These are phyloP conservation scores for Tachysurus vachellii DNA, from an alignment of 2,113 vertebrate genomes.

Conservation along the genomic window DNA sequence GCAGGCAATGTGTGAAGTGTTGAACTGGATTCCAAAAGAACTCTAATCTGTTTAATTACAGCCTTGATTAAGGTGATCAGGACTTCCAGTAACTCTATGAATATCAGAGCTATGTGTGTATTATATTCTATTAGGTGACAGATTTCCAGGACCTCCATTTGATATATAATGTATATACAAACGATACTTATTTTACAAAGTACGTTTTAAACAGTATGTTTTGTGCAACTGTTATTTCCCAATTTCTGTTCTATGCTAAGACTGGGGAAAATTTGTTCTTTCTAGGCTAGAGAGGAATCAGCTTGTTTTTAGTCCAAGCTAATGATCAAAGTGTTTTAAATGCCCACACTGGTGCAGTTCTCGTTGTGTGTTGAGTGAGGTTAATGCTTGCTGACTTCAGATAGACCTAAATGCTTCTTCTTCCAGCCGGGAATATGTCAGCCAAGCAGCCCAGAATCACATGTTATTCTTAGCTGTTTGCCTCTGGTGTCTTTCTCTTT, in stretches of 20 bases:
- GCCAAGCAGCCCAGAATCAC: constrained; percentile 31
- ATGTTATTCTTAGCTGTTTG: constrained; percentile 51
- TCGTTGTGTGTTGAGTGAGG: constrained; percentile 36
- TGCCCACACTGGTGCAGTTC: constrained; percentile 18
- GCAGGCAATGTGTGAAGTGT: background rate
- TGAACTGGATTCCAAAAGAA: background rate
- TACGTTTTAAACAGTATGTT: background rate
- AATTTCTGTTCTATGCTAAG: background rate
- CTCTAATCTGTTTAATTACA: background rate
- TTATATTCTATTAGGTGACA: background rate
- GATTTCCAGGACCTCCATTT: background rate
- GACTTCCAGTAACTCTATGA: background rate
- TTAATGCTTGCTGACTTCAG: constrained; percentile 48
- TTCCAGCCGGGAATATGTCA: constrained; percentile 48
- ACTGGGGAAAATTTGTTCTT: background rate
- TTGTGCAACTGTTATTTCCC: background rate
- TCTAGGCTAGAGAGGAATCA: background rate
- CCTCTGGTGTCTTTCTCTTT: constrained; percentile 46
- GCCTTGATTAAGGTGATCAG: background rate
- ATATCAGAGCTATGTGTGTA: background rate
- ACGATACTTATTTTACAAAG: background rate
- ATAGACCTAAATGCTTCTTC: constrained; percentile 42
- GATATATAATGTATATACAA: background rate
- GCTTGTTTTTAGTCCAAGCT: background rate
- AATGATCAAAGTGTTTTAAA: constrained; percentile 10